These are phyloP conservation scores for Formica selysi DNA, from an alignment of 1,140 invertebrate species.

Conservation along the genomic window DNA sequence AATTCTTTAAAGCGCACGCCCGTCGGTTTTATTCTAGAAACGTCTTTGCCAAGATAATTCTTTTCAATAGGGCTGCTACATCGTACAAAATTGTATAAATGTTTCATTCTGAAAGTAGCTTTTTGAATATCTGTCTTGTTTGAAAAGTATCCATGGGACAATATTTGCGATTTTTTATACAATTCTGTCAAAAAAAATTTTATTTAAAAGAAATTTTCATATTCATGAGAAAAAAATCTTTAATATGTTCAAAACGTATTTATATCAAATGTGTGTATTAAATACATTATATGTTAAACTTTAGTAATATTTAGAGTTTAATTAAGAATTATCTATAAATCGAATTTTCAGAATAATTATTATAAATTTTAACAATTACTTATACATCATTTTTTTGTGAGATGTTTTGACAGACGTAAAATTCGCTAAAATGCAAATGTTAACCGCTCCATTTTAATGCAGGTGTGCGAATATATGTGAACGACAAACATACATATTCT, in stretches of 20 bases:
- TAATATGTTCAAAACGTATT: no score
- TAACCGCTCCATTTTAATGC: not conserved
- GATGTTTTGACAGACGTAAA: not conserved
- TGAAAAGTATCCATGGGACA: not conserved
- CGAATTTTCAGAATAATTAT: not conserved
- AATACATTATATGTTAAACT: no score
- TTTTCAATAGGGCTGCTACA: not conserved
- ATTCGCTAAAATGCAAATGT: not conserved
- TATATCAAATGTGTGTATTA: no score
- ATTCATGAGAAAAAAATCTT: not conserved
- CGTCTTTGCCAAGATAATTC: not conserved
- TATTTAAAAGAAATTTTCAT: not conserved
- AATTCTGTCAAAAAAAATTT: not conserved
- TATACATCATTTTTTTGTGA: not conserved
- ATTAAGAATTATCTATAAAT: not conserved
- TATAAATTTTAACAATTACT: not conserved
- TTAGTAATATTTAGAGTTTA: no score
- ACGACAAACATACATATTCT: not conserved
- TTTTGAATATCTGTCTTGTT: not conserved
- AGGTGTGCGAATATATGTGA: not conserved
- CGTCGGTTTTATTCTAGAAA: slow-evolving; percentile 8
- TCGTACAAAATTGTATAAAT: not conserved
- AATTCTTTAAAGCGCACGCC: not conserved
- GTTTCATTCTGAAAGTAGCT: not conserved
- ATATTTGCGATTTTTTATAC: not conserved